Percentiles rank a stretch among this genome's conserved stretches.
Evolutionary conservation across 1,140 invertebrate species (phyloP).

Genomic region (Hermatobates lingyangjiaoensis): DNA sequence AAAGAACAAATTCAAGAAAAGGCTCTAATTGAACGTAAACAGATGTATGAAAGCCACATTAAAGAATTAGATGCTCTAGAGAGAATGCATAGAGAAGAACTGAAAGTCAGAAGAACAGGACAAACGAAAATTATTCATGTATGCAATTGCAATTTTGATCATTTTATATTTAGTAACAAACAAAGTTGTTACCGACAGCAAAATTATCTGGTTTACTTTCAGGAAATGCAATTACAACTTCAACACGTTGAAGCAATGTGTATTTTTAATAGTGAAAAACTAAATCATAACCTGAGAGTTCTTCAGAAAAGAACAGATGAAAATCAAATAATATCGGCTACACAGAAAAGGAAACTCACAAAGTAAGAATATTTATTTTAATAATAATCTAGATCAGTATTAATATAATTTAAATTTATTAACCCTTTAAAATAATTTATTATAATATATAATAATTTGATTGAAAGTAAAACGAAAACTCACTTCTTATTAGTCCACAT

Average conservation of each 20-base stretch:
- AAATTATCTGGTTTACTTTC: not conserved
- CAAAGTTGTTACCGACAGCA: not conserved
- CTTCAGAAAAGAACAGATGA: constrained; percentile 31
- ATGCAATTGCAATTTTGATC: not conserved
- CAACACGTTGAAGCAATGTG: constrained; percentile 29
- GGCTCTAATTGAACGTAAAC: constrained; percentile 31
- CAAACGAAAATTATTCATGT: constrained; percentile 36
- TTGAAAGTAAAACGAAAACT: no score
- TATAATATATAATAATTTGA: no score
- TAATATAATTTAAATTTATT: no score
- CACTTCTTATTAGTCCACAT: no score
- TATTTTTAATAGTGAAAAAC: constrained; percentile 30
- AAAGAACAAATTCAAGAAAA: constrained; percentile 35
- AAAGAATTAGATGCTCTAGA: constrained; percentile 34
- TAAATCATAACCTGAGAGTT: constrained; percentile 32
- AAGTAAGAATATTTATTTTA: no score
- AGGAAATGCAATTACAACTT: constrained; percentile 27
- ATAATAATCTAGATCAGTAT: no score
- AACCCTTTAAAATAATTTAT: no score
- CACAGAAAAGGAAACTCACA: constrained; percentile 29
- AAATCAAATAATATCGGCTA: constrained; percentile 27
- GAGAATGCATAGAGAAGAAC: constrained; percentile 46
- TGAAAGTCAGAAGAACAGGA: constrained; percentile 40
- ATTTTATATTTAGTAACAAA: not conserved
- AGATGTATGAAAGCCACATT: constrained; percentile 34